Evolutionary conservation across 2,888 invertebrate genomes (phyloP).

Genomic region (Lathronympha strigana): DNA sequence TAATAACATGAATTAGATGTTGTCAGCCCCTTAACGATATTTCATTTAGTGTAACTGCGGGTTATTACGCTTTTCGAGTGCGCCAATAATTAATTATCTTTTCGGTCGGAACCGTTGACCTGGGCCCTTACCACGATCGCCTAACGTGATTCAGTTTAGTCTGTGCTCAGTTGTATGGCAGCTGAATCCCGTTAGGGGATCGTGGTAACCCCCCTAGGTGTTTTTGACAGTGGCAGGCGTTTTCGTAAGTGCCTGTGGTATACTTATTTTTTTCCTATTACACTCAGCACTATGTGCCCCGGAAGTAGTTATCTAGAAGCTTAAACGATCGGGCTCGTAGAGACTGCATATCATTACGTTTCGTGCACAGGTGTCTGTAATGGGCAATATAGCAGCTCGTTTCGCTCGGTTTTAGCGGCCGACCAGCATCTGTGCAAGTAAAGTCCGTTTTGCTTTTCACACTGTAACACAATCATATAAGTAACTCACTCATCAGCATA

Average conservation of each 20-base stretch:
- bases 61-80: no score
- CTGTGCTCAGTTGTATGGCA: no score
- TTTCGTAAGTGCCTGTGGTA: neutral
- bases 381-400: slow-evolving; percentile 50
- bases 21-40: no score
- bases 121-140: no score
- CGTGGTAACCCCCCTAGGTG: no score
- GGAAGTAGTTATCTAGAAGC: slow-evolving; percentile 2
- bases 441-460: neutral
- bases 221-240: no score
- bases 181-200: no score
- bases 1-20: no score
- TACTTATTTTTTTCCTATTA: neutral
- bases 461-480: neutral
- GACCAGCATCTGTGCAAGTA: slow-evolving; percentile 19
- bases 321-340: slow-evolving; percentile 28
- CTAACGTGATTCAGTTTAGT: no score
- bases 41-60: no score
- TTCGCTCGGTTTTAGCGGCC: slow-evolving; percentile 49
- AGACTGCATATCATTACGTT: slow-evolving; percentile 52
- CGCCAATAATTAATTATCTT: no score
- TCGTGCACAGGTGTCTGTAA: slow-evolving; percentile 53
- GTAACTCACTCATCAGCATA: neutral
- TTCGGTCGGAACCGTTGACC: no score
- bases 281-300: neutral